Evolutionary conservation across 2,888 invertebrate species (phyloP), one percentile per base, ranked within the genome.

Genomic region (Cordilura impudica): DNA sequence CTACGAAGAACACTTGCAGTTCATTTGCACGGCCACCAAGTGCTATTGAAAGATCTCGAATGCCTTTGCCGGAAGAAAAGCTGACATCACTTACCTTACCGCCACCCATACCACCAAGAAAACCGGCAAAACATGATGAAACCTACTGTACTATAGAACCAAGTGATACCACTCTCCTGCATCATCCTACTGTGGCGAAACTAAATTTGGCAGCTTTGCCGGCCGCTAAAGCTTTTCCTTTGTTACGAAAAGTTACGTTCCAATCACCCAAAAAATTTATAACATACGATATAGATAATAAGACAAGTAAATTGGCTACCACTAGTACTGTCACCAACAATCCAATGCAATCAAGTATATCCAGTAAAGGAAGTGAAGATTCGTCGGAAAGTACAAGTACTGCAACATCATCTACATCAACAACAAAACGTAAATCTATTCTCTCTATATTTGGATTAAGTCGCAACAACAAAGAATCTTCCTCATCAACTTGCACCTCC

Each of bases 61-160:
- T 51, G 6, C 18, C 61, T 1, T 18, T 73, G 2, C 49, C 51
- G 5, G 66, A 66, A 31, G 47, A 63, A 16, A 74, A 71, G 10
- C 18, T 65, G n/a, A 75, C 58, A 4, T n/a, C 35, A 16, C 58
- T 12, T 21, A 31, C 72, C 29, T 76, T 67, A 6, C 81, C 82
- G 26, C 84, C 85, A 8, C 84, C 84, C 2, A 81, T 85, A 47
- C 86, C 85, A 12, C 85, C 85, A 0, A 82, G 84, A 5, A 85
- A 83, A 63, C 65, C 84, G 1, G 26, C 60, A 5, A 81, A 78
- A 0, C 85, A 84, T 14, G 87, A 89, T 58, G 89, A 88, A 45
- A 88, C 88, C 2, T 89, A 88, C 43, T 88, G 88, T 81, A 85
- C 86, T 39, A 89, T 89, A 56, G 89, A 89, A 43, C 83, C 86